A percentile compares a stretch with the other conserved stretches of the same genome.
These are phyloP conservation scores for Perizoma flavofasciatum DNA, from an alignment of 2,888 invertebrate species.

Conservation along the genomic window DNA sequence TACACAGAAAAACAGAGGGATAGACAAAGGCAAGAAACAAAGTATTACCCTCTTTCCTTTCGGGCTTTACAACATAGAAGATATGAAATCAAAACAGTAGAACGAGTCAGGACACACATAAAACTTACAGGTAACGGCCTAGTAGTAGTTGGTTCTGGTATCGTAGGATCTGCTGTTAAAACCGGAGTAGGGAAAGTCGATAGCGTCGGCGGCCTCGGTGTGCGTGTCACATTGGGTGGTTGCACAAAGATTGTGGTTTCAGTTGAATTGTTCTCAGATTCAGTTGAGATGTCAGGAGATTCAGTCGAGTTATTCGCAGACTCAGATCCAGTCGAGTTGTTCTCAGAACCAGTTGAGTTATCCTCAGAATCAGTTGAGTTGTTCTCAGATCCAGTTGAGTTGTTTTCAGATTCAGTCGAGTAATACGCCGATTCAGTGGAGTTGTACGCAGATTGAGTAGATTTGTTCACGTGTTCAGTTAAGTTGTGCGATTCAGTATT, in stretches of 20 bases:
- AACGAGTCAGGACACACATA: slow-evolving; percentile 7
- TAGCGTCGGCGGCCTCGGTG: slow-evolving; percentile 1
- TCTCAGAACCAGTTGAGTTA: background rate
- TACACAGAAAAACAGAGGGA: background rate
- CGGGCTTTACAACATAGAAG: background rate
- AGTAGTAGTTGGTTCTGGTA: slow-evolving; percentile 7
- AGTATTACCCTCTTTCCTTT: background rate
- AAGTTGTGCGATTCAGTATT: background rate
- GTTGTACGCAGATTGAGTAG: background rate
- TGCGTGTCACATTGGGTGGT: background rate
- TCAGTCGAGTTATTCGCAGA: background rate
- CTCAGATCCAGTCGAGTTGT: background rate
- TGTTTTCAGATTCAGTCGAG: slow-evolving; percentile 2
- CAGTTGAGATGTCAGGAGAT: background rate
- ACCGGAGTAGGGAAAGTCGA: slow-evolving; percentile 6
- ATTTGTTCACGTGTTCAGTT: background rate
- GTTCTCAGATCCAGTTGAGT: background rate
- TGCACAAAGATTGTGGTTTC: background rate
- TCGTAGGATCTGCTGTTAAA: slow-evolving; percentile 11
- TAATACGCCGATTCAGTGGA: background rate
- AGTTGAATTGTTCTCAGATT: background rate
- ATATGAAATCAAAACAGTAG: background rate
- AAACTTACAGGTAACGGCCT: slow-evolving; percentile 16
- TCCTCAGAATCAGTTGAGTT: background rate
- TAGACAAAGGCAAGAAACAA: background rate